Base-by-base conservation (phyloP, 2,113 vertebrate species). In the Brachionichthys hirsutus region DNA sequence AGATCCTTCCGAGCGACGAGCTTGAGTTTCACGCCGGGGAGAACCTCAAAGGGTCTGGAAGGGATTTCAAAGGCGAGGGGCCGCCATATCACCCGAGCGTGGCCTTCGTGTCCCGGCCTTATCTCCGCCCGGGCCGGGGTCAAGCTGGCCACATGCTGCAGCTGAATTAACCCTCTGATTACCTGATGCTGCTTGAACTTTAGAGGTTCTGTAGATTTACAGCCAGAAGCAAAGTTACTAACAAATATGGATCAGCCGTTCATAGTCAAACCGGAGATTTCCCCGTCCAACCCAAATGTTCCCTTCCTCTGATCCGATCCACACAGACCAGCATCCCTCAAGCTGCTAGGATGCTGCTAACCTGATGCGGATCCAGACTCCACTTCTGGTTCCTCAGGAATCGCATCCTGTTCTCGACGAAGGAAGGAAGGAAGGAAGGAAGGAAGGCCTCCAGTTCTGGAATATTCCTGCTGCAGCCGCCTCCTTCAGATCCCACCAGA, bases 11-110 rank as follows among this genome's bases (percentile, higher is more conserved):
- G 84, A 85, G 85, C 62, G 57, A 73, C 80, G 68, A 87, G 88
- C 84, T 91, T 83, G 78, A 76, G 81, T 91, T 91, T 88, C 90
- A 88, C 79, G 46, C 84, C 63, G 74, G 82, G 80, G 84, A 77
- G 82, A 82, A 88, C 82, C 86, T 86, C 83, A 80, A 83, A 73
- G 77, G 86, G 85, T 76, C 82, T 85, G 85, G 87, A 85, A 78
- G 34, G 73, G 65, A 82, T 87, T 88, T 90, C 88, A 89, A 91
- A 90, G 87, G 68, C 54, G 5, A 82, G 55, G 59, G 58, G 59
- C 80, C 80, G 67, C 81, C 70, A 85, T 88, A 87, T 87, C 86
- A 84, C 81, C 89, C 83, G 54, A 70, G 73, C 74, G 60, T 64
- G 77, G 73, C 75, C 80, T 57, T 73, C 73, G 43, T 74, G 78